Evolutionary conservation across 2,888 invertebrate genomes (phyloP).

Genomic region (Drosophila diplacantha): DNA sequence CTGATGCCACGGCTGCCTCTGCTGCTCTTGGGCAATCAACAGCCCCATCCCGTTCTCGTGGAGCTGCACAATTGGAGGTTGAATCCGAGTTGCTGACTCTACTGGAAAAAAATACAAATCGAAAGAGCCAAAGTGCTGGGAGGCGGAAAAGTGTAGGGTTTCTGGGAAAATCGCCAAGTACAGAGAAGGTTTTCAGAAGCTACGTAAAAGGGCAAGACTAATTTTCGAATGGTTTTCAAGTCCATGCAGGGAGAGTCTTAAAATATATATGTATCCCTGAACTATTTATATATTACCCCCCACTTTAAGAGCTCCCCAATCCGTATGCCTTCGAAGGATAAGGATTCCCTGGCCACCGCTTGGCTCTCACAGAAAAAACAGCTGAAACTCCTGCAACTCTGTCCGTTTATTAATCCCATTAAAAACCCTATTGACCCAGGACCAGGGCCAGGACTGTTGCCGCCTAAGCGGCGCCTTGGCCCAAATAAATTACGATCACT

Average conservation of each 20-base stretch:
- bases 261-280: too few relatives aligned
- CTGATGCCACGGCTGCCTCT: conserved; percentile 52
- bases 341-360: not conserved
- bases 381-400: conserved; percentile 2
- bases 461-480: conserved; percentile 60
- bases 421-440: conserved; percentile 3
- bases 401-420: conserved; percentile 5
- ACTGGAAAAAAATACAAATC: conserved; percentile 1
- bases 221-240: not conserved
- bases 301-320: not conserved
- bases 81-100: conserved; percentile 18
- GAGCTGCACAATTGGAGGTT: conserved; percentile 26
- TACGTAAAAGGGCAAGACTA: not conserved
- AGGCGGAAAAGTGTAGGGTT: conserved; percentile 2
- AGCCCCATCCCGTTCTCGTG: not conserved
- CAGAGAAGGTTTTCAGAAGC: not conserved
- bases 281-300: not conserved
- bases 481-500: conserved; percentile 60
- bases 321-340: not conserved
- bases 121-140: conserved; percentile 12
- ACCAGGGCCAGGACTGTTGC: not conserved
- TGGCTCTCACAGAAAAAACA: not conserved
- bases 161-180: not conserved
- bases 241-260: not conserved
- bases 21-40: conserved; percentile 37